These are phyloP conservation scores for Harmothoe impar DNA, from an alignment of 2,888 invertebrate species.

Conservation along the genomic window DNA sequence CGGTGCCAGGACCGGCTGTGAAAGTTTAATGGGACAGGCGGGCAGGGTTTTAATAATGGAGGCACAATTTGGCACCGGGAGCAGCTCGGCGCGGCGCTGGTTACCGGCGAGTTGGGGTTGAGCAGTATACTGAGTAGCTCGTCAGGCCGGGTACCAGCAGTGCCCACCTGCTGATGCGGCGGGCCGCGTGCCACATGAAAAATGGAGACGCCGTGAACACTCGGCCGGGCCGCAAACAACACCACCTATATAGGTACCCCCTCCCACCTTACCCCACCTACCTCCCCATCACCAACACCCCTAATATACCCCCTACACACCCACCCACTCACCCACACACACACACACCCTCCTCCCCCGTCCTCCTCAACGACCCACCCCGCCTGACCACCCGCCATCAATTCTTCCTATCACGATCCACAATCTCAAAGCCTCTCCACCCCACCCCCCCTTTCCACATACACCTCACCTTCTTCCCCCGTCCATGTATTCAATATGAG, in stretches of 20 bases:
- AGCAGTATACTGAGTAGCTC: too few species aligned
- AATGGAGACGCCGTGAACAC: background rate
- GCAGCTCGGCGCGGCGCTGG: slow-evolving; percentile 4
- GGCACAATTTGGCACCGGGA: slow-evolving; percentile 60
- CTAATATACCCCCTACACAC: background rate
- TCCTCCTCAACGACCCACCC: background rate
- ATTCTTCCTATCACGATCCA: background rate
- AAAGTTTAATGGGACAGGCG: slow-evolving; percentile 45
- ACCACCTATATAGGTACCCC: background rate
- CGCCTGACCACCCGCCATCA: background rate
- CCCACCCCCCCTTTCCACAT: background rate
- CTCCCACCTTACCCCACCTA: background rate
- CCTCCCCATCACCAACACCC: background rate
- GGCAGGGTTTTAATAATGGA: slow-evolving; percentile 16
- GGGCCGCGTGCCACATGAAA: slow-evolving; percentile 40
- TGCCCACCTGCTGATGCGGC: slow-evolving; percentile 38
- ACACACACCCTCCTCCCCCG: background rate
- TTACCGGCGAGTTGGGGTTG: slow-evolving; percentile 7
- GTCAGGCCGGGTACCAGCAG: background rate
- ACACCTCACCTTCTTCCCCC: background rate
- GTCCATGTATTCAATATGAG: background rate
- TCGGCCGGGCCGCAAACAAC: slow-evolving; percentile 2
- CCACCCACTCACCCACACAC: too few species aligned
- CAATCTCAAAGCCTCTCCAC: background rate
- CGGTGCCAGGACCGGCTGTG: slow-evolving; percentile 30